Evolutionary conservation across 1,140 invertebrate species (phyloP).

Genomic region (Bursaphelenchus mucronatus): DNA sequence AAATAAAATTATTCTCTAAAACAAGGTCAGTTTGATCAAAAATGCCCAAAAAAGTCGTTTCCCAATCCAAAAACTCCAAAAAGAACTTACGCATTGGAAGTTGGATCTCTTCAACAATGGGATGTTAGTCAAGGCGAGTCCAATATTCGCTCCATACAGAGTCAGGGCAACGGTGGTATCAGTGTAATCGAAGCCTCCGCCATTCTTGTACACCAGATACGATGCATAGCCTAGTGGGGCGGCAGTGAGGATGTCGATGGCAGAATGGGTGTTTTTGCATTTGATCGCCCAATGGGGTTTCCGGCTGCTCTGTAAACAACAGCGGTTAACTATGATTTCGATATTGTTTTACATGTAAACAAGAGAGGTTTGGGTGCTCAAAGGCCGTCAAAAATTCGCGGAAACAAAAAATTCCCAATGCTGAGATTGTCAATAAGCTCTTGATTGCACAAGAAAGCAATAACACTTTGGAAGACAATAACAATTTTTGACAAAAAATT

Average conservation of each 20-base stretch:
- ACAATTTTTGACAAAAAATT: no score
- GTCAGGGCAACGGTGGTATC: constrained; percentile 53
- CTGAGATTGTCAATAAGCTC: no score
- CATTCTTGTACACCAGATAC: constrained; percentile 59
- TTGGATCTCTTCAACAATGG: constrained; percentile 50
- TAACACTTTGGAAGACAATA: no score
- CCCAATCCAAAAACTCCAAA: background rate
- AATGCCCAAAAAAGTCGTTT: no score
- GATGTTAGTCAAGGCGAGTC: constrained; percentile 31
- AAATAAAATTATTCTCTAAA: background rate
- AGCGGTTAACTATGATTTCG: constrained; percentile 15
- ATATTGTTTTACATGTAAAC: background rate
- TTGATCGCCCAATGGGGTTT: constrained; percentile 40
- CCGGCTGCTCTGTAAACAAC: constrained; percentile 25
- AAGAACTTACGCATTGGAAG: constrained; percentile 39
- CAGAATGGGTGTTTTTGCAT: constrained; percentile 35
- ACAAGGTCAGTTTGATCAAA: background rate
- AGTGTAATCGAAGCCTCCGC: constrained; percentile 60
- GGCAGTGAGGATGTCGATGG: constrained; percentile 42
- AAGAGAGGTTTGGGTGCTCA: background rate
- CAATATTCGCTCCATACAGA: constrained; percentile 53
- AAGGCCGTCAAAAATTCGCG: background rate
- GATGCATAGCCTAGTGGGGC: constrained; percentile 56
- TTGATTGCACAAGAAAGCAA: no score
- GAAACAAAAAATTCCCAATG: no score